Evolutionary conservation across 2,797 vertebrate species (phyloP).

Genomic region (Lacerta agilis): DNA sequence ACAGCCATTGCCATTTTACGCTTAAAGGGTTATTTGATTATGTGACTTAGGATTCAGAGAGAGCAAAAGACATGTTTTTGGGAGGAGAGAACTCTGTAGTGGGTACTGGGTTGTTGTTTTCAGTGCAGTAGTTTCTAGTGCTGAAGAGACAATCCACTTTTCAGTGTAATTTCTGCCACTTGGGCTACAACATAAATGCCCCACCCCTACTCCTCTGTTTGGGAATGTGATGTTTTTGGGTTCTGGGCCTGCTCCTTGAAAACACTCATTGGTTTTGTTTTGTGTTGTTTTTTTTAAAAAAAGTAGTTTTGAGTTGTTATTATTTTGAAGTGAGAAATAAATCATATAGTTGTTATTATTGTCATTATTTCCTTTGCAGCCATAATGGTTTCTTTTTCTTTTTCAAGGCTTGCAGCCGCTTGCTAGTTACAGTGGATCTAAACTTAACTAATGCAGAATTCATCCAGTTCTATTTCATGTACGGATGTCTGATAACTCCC

Average conservation of each 20-base stretch:
- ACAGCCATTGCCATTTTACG: neutral
- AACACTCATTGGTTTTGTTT: neutral
- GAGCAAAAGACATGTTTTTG: no score
- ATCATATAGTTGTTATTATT: neutral
- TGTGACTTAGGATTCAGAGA: neutral
- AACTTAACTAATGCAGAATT: slow-evolving; percentile 97
- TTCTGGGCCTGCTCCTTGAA: slow-evolving; percentile 5
- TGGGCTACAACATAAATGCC: no score
- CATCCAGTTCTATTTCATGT: slow-evolving; percentile 99
- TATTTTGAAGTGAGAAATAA: slow-evolving; percentile 6
- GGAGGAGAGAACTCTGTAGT: neutral
- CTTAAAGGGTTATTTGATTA: neutral
- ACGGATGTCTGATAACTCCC: slow-evolving; percentile 94
- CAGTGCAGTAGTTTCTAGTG: no score
- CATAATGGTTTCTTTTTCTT: slow-evolving; percentile 34
- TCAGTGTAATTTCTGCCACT: neutral
- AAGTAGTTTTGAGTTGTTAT: neutral
- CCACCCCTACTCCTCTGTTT: neutral
- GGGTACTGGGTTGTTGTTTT: no score
- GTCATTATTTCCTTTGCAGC: neutral
- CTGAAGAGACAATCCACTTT: no score
- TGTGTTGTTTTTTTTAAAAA: neutral
- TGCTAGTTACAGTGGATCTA: slow-evolving; percentile 93
- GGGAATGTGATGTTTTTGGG: neutral
- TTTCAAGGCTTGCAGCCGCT: slow-evolving; percentile 91